A percentile compares a stretch with the other conserved stretches of the same genome.
Conservation (phyloP, 2,888 invertebrate genomes). For the Cerastoderma edule region DNA sequence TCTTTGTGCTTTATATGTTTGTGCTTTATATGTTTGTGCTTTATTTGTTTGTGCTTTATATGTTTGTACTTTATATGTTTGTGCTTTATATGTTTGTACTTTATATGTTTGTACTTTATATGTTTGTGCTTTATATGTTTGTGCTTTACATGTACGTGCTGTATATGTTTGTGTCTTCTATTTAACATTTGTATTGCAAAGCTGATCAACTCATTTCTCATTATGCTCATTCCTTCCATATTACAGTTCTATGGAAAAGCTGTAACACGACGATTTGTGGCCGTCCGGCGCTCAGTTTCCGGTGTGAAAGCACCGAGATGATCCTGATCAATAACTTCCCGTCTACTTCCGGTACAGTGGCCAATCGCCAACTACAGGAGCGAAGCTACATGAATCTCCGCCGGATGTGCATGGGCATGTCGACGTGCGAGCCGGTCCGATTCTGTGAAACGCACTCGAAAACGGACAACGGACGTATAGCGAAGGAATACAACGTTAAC, state of each 20-base stretch:
- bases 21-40: too few relatives aligned
- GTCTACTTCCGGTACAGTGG: conserved; percentile 35
- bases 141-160: too few relatives aligned
- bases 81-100: too few relatives aligned
- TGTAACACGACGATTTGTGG: conserved; percentile 51
- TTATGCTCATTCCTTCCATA: background rate
- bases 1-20: background rate
- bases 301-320: conserved; percentile 41
- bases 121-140: too few relatives aligned
- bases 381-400: conserved; percentile 47
- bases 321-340: conserved; percentile 54
- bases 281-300: conserved; percentile 33
- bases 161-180: too few relatives aligned
- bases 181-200: too few relatives aligned
- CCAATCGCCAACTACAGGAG: conserved; percentile 25
- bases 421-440: conserved; percentile 35
- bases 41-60: too few relatives aligned
- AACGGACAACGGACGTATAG: background rate
- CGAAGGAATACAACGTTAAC: conserved; percentile 44
- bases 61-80: too few relatives aligned
- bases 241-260: conserved; percentile 54
- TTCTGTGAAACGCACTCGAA: conserved; percentile 44
- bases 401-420: conserved; percentile 52
- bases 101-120: too few relatives aligned
- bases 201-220: too few relatives aligned